These are phyloP conservation scores for Patella caerulea DNA, from an alignment of 2,888 invertebrate genomes.

Conservation along the genomic window DNA sequence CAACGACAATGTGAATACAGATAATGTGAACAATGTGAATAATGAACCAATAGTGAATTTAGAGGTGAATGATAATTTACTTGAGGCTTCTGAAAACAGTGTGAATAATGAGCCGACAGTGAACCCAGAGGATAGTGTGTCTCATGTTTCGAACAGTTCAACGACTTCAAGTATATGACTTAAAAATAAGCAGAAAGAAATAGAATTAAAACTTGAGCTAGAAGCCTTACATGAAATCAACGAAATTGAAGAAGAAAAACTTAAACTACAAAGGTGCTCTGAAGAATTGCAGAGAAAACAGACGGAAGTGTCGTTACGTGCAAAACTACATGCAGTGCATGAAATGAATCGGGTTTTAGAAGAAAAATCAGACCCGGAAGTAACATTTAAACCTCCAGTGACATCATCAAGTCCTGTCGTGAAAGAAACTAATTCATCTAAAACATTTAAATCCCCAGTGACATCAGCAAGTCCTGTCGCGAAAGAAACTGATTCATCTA, in stretches of 20 bases:
- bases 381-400: background rate
- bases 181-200: slow-evolving; percentile 2
- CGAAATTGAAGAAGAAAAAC: background rate
- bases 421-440: background rate
- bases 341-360: background rate
- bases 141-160: background rate
- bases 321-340: background rate
- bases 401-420: background rate
- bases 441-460: too few relatives aligned
- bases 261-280: background rate
- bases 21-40: background rate
- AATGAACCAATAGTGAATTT: background rate
- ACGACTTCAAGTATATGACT: background rate
- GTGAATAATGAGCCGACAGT: background rate
- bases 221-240: slow-evolving; percentile 5
- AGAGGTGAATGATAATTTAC: background rate
- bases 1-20: background rate
- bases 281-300: background rate
- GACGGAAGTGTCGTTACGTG: background rate
- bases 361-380: background rate
- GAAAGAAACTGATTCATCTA: background rate
- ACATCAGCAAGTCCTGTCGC: background rate
- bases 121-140: slow-evolving; percentile 3
- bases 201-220: background rate
- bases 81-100: background rate